Percentiles rank a stretch among this genome's conserved stretches.
Conservation (phyloP, 2,888 invertebrate genomes). For the Habrosyne pyritoides region DNA sequence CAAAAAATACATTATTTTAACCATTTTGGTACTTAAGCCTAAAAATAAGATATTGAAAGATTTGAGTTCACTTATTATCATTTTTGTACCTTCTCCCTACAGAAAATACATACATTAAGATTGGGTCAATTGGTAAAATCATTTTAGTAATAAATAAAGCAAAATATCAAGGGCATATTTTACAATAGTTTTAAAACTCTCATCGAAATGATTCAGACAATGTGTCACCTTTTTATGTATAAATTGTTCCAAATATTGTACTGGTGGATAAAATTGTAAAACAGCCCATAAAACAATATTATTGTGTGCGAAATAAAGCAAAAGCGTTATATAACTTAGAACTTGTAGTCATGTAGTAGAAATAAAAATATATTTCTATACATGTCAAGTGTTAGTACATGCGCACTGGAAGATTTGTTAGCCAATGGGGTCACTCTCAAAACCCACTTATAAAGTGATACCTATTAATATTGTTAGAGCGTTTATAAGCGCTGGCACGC, state of each 20-base stretch:
- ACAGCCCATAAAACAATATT: constrained; percentile 1
- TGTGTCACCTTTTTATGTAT: too few species aligned
- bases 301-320: constrained; percentile 9
- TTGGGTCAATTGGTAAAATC: too few species aligned
- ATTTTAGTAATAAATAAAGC: neutral
- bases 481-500: constrained; percentile 88
- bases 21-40: too few species aligned
- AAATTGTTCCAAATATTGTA: too few species aligned
- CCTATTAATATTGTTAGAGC: constrained; percentile 88
- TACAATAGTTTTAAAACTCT: too few species aligned
- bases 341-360: neutral
- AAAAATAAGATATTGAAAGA: too few species aligned
- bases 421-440: constrained; percentile 58
- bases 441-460: constrained; percentile 62
- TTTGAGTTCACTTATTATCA: too few species aligned
- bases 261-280: neutral
- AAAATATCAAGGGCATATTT: neutral
- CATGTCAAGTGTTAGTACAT: neutral
- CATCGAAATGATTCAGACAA: too few species aligned
- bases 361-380: neutral
- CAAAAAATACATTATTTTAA: too few species aligned
- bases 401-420: constrained; percentile 30
- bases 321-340: neutral
- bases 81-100: too few species aligned
- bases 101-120: too few species aligned